A percentile compares a stretch with the other conserved stretches of the same genome.
Conservation (phyloP, 2,888 invertebrate species). For the Brassicogethes aeneus region DNA sequence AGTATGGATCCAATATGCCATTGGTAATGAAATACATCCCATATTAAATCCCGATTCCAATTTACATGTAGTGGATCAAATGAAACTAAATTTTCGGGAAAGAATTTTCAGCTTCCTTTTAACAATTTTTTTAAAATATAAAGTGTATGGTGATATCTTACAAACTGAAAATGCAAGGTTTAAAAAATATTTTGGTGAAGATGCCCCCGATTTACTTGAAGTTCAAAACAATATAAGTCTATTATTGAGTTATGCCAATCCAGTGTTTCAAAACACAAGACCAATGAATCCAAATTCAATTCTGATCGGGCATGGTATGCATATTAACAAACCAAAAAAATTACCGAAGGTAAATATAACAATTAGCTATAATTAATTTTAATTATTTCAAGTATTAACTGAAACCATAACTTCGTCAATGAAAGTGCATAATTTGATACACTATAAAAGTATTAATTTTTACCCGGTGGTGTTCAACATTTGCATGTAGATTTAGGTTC, state of each 20-base stretch:
- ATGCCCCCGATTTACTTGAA: conserved; percentile 19
- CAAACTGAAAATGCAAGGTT: conserved; percentile 15
- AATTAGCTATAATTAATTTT: neutral
- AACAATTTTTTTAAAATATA: neutral
- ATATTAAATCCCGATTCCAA: conserved; percentile 25
- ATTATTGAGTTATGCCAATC: conserved; percentile 32
- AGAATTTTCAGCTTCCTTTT: conserved; percentile 6
- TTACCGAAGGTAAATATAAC: conserved; percentile 24
- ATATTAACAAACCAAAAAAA: conserved; percentile 19
- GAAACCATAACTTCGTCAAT: too few species aligned
- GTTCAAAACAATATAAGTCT: conserved; percentile 23
- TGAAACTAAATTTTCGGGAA: conserved; percentile 3
- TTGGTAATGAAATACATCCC: conserved; percentile 26
- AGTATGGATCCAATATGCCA: conserved; percentile 13
- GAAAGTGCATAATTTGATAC: too few species aligned
- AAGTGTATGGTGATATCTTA: conserved; percentile 7
- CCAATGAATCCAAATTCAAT: conserved; percentile 31
- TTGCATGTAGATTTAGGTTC: too few species aligned
- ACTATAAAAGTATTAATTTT: conserved; percentile 24
- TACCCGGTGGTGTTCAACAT: too few species aligned
- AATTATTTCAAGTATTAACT: too few species aligned
- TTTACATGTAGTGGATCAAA: conserved; percentile 9
- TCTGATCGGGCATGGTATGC: conserved; percentile 28
- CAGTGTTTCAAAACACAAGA: conserved; percentile 28
- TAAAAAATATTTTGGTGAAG: conserved; percentile 22